phyloP scores from a whole-genome alignment of 2,888 invertebrate genomes.

The Patella depressa region DNA sequence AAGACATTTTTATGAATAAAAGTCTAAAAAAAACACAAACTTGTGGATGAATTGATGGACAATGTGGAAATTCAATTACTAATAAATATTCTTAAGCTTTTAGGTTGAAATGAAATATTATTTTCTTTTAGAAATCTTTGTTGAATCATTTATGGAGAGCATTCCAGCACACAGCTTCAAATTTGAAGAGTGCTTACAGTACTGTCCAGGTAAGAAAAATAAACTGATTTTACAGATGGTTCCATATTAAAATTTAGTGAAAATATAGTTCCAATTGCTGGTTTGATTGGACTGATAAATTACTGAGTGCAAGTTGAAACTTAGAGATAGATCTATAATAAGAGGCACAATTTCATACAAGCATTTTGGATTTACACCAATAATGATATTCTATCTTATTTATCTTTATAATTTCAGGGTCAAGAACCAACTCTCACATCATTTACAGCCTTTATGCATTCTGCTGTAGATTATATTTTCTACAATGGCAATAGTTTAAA shows the following conservation, averaged over 20 bases:
- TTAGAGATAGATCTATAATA: too few relatives aligned
- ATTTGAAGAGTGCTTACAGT: conserved; percentile 63
- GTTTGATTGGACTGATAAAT: too few relatives aligned
- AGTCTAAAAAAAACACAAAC: too few relatives aligned
- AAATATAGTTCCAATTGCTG: not conserved
- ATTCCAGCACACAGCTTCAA: conserved; percentile 67
- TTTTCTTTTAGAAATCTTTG: conserved; percentile 56
- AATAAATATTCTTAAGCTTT: too few relatives aligned
- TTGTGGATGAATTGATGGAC: too few relatives aligned
- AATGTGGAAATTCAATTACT: not conserved
- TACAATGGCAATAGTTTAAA: conserved; percentile 57
- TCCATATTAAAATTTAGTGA: too few relatives aligned
- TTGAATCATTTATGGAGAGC: conserved; percentile 65
- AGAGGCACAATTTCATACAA: too few relatives aligned
- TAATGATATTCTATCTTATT: too few relatives aligned
- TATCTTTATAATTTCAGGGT: conserved; percentile 46
- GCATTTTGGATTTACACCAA: too few relatives aligned
- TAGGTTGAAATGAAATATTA: not conserved
- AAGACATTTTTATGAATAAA: too few relatives aligned
- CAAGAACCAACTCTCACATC: conserved; percentile 61
- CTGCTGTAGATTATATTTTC: conserved; percentile 66
- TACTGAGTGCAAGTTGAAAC: too few relatives aligned
- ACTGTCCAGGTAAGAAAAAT: conserved; percentile 47
- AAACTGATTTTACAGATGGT: too few relatives aligned
- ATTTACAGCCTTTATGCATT: conserved; percentile 48